Evolutionary conservation across 1,140 invertebrate genomes (phyloP).

Genomic region (Aethina tumida): DNA sequence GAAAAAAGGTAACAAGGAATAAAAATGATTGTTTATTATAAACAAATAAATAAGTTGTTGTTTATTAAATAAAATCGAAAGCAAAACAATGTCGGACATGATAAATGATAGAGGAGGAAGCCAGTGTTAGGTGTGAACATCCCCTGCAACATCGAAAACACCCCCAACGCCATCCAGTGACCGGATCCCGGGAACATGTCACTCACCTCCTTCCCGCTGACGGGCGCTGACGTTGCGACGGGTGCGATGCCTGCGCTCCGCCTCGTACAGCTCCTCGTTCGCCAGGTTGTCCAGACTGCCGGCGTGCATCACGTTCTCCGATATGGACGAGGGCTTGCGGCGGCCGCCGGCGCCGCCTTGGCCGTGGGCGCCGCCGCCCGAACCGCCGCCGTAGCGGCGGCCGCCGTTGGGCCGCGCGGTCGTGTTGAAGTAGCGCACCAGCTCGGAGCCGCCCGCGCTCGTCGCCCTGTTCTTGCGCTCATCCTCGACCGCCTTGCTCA

Average conservation of each 20-base stretch:
- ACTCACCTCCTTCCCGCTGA: constrained; percentile 53
- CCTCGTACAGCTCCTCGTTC: constrained; percentile 31
- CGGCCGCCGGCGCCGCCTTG: constrained; percentile 35
- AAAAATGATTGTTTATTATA: no score
- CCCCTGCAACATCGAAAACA: no score
- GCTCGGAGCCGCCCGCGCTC: constrained; percentile 30
- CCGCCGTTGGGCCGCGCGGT: constrained; percentile 21
- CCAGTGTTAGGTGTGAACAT: no score
- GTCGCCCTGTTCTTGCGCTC: constrained; percentile 34
- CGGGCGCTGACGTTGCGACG: constrained; percentile 40
- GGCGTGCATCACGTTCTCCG: constrained; percentile 44
- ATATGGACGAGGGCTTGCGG: constrained; percentile 40
- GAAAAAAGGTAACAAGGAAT: no score
- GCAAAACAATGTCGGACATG: no score
- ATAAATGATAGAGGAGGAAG: no score
- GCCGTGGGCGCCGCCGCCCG: constrained; percentile 17
- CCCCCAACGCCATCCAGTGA: no score
- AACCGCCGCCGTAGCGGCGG: constrained; percentile 32
- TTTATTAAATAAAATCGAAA: no score
- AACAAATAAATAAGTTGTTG: no score
- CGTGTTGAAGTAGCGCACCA: constrained; percentile 30
- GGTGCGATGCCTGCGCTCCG: constrained; percentile 10
- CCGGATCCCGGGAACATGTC: no score
- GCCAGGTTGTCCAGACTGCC: constrained; percentile 49
- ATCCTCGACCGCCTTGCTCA: constrained; percentile 50